Percentiles rank a stretch among this genome's conserved stretches.
Conservation (phyloP, 2,888 invertebrate genomes). For the Athalia circularis region DNA sequence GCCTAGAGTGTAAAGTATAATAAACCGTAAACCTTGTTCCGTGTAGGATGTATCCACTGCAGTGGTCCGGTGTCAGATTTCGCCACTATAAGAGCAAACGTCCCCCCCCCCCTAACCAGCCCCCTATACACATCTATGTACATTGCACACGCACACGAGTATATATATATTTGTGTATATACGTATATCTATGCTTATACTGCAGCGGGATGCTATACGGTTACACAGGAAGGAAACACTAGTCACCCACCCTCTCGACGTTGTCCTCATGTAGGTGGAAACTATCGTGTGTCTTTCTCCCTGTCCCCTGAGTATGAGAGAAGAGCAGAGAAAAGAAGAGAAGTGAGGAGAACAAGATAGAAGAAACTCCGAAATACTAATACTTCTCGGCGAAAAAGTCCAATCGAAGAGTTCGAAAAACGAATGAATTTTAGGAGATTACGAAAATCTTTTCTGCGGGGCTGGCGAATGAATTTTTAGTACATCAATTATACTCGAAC, state of each 20-base stretch:
- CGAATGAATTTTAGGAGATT: too few relatives aligned
- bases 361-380: too few relatives aligned
- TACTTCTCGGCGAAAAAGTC: too few relatives aligned
- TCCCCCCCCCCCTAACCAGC: neutral
- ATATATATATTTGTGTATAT: neutral
- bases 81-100: slow-evolving; percentile 57
- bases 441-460: too few relatives aligned
- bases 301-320: neutral
- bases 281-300: neutral
- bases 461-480: too few relatives aligned
- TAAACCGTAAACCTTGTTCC: slow-evolving; percentile 39
- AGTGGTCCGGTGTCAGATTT: slow-evolving; percentile 65
- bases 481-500: too few relatives aligned
- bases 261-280: slow-evolving; percentile 5
- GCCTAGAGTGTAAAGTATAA: slow-evolving; percentile 1
- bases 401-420: too few relatives aligned
- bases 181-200: neutral
- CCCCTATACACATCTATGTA: neutral
- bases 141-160: neutral
- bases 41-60: slow-evolving; percentile 46
- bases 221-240: slow-evolving; percentile 74
- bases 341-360: too few relatives aligned
- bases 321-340: too few relatives aligned
- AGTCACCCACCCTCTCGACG: slow-evolving; percentile 57
- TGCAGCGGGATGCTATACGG: slow-evolving; percentile 63